Evolutionary conservation across 2,113 vertebrate species (phyloP), one percentile per base, ranked within the genome.

Genomic region (Mirza zaza): DNA sequence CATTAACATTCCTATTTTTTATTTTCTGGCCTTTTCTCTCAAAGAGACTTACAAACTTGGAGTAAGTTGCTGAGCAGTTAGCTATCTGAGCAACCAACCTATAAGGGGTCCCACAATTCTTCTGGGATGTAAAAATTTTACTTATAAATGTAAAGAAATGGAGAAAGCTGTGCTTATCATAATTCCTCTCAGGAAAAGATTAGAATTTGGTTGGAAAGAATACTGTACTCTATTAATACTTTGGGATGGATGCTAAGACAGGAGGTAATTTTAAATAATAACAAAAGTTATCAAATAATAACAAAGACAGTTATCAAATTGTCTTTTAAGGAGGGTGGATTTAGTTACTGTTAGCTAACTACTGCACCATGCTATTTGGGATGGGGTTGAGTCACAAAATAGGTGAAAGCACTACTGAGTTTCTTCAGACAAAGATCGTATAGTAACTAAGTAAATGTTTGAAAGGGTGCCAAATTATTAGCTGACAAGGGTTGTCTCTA

Each of bases 1-100:
- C 36, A 67, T 25, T 89, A 87, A 81, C 85, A 86, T 82, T 95
- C 36, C 39, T 36, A 83, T 20, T 71, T 81, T 94, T 80, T 87
- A 15, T 79, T 76, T 90, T 57, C 27, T 67, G 61, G 29, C 17
- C 42, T 52, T 96, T 93, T 88, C 18, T 76, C 39, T 77, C 18
- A 75, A 55, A 90, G 73, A 83, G 52, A 81, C 52, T 71, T 71
- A 15, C 50, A 75, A 82, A 80, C 45, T 39, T 91, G 82, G 86
- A 39, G 48, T 82, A 55, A 81, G 34, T 61, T 82, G 34, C 59
- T 67, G 42, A 82, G 48, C 39, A 83, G 50, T 52, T 63, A 29
- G 39, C 50, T 79, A 0, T 77, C 65, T 81, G 21, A 83, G 87
- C 50, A 63, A 2, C 65, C 39, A 52, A 2, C 8, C 52, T 91